Evolutionary conservation across 2,113 vertebrate genomes (phyloP), one percentile per base, ranked within the genome.

Genomic region (Pelecanoides urinatrix): DNA sequence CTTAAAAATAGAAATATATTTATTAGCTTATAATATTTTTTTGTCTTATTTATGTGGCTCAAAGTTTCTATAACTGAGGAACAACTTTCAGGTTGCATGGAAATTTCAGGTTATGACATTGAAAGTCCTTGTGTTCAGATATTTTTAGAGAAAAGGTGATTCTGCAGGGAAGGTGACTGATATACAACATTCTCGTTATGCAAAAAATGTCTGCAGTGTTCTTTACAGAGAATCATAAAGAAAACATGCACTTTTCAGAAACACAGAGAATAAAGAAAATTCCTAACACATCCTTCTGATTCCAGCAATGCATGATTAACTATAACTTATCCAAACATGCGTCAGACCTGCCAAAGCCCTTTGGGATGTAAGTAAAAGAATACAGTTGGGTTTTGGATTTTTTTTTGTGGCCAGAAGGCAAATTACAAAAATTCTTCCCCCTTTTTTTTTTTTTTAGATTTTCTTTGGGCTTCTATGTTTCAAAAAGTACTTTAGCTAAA

Each of bases 371-470:
- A 56, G 5, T 26, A 36, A 20, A 77, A 83, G 52, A 71, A 25
- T 15, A 34, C 1, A 13, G 2, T 16, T 44, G 42, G 3, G 16
- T 16, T 9, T 27, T 18, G 5, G 7, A 7, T 12, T 2, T 7
- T 38, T n/a, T 36, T 21, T 73, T 72, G 15, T 59, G 13, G 5
- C 23, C 59, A 75, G 36, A 27, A 49, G 3, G 19, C 25, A 86
- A 89, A 16, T 7, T 27, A 25, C 2, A 38, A 40, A 73, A 61
- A 36, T 26, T 77, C 5, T 32, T 58, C 11, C 9, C 6, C 0
- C 34, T 38, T 58, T 47, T 30, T 13, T 13, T n/a, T n/a, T 65
- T 77, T 42, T 25, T 9, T 8, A 2, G 0, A 23, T 30, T 90
- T 73, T 38, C 3, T 77, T 38, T 30, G 34, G 52, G 4, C 4